A percentile compares a stretch with the other conserved stretches of the same genome.
phyloP scores from a whole-genome alignment of 2,113 vertebrate genomes.

The Electrona antarctica region DNA sequence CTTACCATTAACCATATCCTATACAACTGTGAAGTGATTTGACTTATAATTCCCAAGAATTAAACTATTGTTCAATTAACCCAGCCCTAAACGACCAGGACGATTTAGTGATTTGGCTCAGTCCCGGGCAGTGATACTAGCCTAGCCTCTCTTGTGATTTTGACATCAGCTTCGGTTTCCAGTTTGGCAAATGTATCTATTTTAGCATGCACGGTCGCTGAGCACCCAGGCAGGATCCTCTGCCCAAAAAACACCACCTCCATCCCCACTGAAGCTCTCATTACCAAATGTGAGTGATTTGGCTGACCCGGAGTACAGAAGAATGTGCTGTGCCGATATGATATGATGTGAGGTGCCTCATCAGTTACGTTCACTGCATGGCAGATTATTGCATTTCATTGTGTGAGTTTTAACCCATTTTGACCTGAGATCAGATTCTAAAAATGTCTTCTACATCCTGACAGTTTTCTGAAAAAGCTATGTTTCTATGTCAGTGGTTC shows the following conservation, averaged over 20 bases:
- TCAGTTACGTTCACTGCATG: background rate
- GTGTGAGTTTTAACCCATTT: background rate
- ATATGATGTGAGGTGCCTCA: constrained; percentile 16
- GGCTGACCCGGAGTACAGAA: constrained; percentile 23
- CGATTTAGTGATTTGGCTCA: constrained; percentile 3
- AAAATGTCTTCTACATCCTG: too few species aligned
- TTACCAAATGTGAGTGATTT: constrained; percentile 29
- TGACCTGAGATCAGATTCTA: too few species aligned
- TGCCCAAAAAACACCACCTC: constrained; percentile 9
- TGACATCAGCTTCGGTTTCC: constrained; percentile 11
- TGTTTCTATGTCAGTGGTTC: too few species aligned
- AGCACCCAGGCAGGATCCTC: constrained; percentile 21
- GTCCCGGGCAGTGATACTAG: background rate
- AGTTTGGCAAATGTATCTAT: constrained; percentile 20
- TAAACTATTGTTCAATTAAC: constrained; percentile 11
- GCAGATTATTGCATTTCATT: background rate
- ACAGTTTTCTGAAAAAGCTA: too few species aligned
- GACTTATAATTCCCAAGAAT: background rate
- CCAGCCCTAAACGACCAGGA: constrained; percentile 12
- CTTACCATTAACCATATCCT: too few species aligned
- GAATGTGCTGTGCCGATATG: constrained; percentile 4
- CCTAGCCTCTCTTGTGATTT: background rate
- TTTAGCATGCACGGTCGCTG: background rate
- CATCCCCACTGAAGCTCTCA: constrained; percentile 25
- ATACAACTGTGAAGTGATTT: too few species aligned